Conservation (phyloP, 2,113 vertebrate genomes). For the Rutilus rutilus region DNA sequence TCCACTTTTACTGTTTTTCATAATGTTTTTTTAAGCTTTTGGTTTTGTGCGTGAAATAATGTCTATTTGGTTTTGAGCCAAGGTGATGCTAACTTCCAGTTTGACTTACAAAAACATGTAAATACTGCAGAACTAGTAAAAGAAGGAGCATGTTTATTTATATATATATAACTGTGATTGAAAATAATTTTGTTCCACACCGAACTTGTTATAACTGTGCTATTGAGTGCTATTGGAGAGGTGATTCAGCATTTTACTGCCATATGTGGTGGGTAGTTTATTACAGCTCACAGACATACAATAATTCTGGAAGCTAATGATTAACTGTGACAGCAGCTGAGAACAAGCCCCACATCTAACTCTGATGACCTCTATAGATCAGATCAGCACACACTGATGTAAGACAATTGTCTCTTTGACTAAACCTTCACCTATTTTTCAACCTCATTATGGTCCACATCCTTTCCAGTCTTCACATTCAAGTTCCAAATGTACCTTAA, state of each 20-base stretch:
- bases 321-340: conserved; percentile 19
- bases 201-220: neutral
- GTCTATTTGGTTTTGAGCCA: neutral
- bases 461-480: neutral
- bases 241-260: conserved; percentile 21
- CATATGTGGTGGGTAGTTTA: conserved; percentile 6
- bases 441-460: neutral
- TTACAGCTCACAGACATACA: conserved; percentile 11
- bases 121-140: neutral
- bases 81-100: neutral
- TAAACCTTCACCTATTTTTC: neutral
- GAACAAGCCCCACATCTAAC: neutral
- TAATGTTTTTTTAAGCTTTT: no score
- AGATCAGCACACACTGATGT: neutral
- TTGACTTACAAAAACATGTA: neutral
- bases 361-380: neutral
- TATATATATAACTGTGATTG: neutral
- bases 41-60: no score
- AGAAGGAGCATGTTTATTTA: neutral
- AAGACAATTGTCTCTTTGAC: neutral
- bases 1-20: no score
- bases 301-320: conserved; percentile 1
- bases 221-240: neutral
- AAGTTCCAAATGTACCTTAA: neutral
- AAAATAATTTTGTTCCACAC: neutral